These are phyloP conservation scores for Notodonta ziczac DNA, from an alignment of 2,888 invertebrate genomes.

Conservation along the genomic window DNA sequence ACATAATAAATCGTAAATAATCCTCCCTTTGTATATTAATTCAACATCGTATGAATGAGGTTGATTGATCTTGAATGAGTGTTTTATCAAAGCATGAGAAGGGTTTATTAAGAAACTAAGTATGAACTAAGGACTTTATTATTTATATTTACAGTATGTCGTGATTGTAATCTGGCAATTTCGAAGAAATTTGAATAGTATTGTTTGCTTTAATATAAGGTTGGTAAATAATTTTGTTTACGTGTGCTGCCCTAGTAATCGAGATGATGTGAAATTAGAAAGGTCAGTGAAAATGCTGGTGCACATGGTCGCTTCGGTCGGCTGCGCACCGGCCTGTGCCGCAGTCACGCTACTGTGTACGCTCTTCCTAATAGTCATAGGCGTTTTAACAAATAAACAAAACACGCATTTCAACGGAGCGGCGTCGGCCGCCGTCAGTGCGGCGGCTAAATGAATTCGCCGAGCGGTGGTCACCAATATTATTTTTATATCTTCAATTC, in stretches of 20 bases:
- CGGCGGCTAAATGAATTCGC: constrained; percentile 21
- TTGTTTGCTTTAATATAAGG: no score
- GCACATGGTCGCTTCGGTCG: constrained; percentile 28
- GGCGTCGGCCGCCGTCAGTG: background rate
- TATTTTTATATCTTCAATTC: constrained; percentile 15
- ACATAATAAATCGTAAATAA: no score
- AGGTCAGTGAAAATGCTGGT: constrained; percentile 56
- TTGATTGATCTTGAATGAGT: no score
- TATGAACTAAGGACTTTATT: no score
- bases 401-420: constrained; percentile 19
- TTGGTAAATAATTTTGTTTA: background rate
- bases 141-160: no score
- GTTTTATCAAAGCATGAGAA: no score
- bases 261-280: constrained; percentile 63
- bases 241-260: constrained; percentile 17
- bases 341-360: constrained; percentile 19
- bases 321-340: constrained; percentile 20
- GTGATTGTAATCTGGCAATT: no score
- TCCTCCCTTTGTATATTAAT: no score
- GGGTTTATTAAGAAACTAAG: no score
- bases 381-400: constrained; percentile 36
- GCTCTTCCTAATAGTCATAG: constrained; percentile 11
- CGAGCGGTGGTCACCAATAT: constrained; percentile 5
- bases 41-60: no score
- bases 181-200: no score